A percentile compares a stretch with the other conserved stretches of the same genome.
These are phyloP conservation scores for Smittia sp. DNA, from an alignment of 2,888 invertebrate species.

Conservation along the genomic window DNA sequence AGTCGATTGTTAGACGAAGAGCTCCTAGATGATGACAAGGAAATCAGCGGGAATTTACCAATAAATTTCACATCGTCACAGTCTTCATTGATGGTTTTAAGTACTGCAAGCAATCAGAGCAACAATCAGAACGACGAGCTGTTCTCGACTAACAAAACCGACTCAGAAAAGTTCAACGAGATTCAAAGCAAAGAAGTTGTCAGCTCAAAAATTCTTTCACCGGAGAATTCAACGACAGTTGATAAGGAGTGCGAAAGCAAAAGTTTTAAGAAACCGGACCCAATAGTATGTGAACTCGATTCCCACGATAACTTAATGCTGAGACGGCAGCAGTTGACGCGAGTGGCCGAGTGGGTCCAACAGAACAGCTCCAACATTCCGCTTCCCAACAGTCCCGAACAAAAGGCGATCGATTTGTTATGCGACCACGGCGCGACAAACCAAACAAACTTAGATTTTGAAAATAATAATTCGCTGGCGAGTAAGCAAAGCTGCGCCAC, in stretches of 20 bases:
- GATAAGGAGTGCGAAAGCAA: not conserved
- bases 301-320: constrained; percentile 56
- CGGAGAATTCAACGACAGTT: constrained; percentile 44
- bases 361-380: constrained; percentile 55
- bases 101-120: constrained; percentile 7
- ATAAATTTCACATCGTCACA: constrained; percentile 26
- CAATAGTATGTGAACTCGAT: constrained; percentile 44
- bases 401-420: not conserved
- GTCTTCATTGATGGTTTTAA: constrained; percentile 42
- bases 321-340: constrained; percentile 63
- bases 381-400: not conserved
- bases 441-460: not conserved
- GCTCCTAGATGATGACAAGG: constrained; percentile 52
- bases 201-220: constrained; percentile 45
- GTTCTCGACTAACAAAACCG: constrained; percentile 38
- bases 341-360: constrained; percentile 77
- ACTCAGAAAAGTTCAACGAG: constrained; percentile 40
- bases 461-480: not conserved
- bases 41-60: constrained; percentile 48
- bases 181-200: constrained; percentile 42
- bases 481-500: not conserved
- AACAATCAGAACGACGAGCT: constrained; percentile 25
- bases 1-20: constrained; percentile 53
- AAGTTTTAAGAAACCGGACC: not conserved
- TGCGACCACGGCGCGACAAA: not conserved